Base-by-base conservation (phyloP, 2,797 vertebrate genomes). In the Anguilla obscura region DNA sequence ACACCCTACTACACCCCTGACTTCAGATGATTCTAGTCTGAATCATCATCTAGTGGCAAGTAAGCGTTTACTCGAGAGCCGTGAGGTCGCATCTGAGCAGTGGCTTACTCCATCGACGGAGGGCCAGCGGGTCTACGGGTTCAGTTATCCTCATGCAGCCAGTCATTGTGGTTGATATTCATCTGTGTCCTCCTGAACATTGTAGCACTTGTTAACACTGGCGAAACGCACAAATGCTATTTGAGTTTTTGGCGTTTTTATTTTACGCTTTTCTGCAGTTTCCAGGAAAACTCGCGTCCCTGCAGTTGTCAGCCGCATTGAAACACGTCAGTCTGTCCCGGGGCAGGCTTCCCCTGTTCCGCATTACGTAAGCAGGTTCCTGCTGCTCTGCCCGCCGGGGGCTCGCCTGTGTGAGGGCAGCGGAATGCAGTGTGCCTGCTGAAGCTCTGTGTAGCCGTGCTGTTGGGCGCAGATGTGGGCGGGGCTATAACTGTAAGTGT, bases 31-130 rank as follows among this genome's bases (percentile, higher is more conserved):
- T 63, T 63, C 21, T 63, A 63, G 89, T 30, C n/a, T 89, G 88
- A 91, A 89, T 93, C 92, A 93, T 95, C 95, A 94, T 93, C 97
- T 97, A 95, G 95, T 94, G 97, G 91, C 88, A 97, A 93, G 95
- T 94, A 96, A 93, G 95, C 94, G 96, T 95, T 95, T 92, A 93
- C 91, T 54, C 24, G 33, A 18, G 76, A 80, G 40, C 36, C 18
- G 6, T 16, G 18, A 80, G 36, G 21, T 45, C 63, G 40, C 36
- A 33, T 79, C 24, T 8, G n/a, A 27, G 27, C 16, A 1, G 63
- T 69, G 27, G 52, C 8, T 54, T 9, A 69, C 16, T n/a, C 63
- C 0, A 21, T 69, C 52, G 52, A 9, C 12, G 52, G 52, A 54
- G 52, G 52, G 52, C 7, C 52, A 9, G 52, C 12, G 52, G 8